A percentile compares a stretch with the other conserved stretches of the same genome.
phyloP scores from a whole-genome alignment of 2,888 invertebrate species.

The Eristalis intricaria region DNA sequence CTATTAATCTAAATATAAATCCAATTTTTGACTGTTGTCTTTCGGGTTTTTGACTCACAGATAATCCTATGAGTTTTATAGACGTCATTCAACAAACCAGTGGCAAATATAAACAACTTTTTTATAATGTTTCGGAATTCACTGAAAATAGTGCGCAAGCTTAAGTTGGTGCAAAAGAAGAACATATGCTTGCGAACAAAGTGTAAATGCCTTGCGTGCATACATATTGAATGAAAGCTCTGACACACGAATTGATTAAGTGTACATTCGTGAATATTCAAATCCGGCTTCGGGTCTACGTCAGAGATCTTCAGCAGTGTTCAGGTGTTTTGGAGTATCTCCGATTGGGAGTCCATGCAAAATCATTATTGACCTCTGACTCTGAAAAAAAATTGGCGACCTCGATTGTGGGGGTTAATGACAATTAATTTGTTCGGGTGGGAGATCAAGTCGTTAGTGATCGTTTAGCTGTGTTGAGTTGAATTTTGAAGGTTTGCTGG shows the following conservation, averaged over 20 bases:
- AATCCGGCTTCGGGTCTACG: neutral
- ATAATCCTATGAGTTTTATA: neutral
- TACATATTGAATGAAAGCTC: neutral
- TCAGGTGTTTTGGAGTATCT: neutral
- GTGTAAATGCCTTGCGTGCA: neutral
- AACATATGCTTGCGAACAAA: neutral
- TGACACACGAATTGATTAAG: neutral
- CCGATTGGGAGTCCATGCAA: neutral
- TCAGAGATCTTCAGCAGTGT: neutral
- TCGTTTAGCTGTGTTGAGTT: neutral
- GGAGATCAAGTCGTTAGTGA: neutral
- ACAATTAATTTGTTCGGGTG: neutral
- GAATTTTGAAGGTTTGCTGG: neutral
- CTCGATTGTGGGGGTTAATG: neutral
- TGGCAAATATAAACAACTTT: neutral
- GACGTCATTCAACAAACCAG: neutral
- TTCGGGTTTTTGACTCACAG: neutral
- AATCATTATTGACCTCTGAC: neutral
- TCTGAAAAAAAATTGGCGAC: neutral
- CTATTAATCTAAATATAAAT: slow-evolving; percentile 9
- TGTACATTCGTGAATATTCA: neutral
- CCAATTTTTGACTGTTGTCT: neutral
- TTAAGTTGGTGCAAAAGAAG: neutral
- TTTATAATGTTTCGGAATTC: neutral
- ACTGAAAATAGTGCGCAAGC: neutral